Percentiles rank a stretch among this genome's conserved stretches.
phyloP scores from a whole-genome alignment of 1,140 invertebrate species.

The Anastatus disparis region DNA sequence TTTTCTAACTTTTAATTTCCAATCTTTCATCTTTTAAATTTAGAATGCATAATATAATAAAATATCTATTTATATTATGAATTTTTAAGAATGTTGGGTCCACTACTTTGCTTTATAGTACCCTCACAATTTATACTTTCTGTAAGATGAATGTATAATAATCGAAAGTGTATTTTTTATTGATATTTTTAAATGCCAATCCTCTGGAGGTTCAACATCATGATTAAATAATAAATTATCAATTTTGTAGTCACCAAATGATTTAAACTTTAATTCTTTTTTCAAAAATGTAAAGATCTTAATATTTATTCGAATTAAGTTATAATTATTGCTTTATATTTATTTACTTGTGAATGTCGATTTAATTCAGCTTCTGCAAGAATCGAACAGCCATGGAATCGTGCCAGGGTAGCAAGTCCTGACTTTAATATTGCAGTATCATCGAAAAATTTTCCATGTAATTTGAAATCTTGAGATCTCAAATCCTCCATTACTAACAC shows the following conservation, averaged over 20 bases:
- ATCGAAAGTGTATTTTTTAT: too few relatives aligned
- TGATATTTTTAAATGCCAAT: too few relatives aligned
- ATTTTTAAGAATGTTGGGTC: too few relatives aligned
- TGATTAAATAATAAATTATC: not conserved
- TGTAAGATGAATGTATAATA: too few relatives aligned
- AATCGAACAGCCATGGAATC: not conserved
- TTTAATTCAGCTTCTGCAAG: not conserved
- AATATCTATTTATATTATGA: too few relatives aligned
- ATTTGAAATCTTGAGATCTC: constrained; percentile 43
- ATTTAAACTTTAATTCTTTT: not conserved
- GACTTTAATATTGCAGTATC: not conserved
- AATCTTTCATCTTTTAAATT: too few relatives aligned
- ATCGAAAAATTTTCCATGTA: not conserved
- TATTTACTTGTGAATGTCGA: not conserved
- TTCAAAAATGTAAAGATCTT: too few relatives aligned
- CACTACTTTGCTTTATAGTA: too few relatives aligned
- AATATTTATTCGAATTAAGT: not conserved
- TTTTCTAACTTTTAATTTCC: too few relatives aligned
- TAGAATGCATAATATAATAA: too few relatives aligned
- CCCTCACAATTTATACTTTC: too few relatives aligned
- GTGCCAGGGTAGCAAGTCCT: not conserved
- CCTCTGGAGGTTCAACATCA: too few relatives aligned
- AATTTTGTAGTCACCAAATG: not conserved
- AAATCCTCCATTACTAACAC: not conserved
- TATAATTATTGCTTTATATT: not conserved